phyloP scores from a whole-genome alignment of 1,140 invertebrate species.

The Cydia splendana region DNA sequence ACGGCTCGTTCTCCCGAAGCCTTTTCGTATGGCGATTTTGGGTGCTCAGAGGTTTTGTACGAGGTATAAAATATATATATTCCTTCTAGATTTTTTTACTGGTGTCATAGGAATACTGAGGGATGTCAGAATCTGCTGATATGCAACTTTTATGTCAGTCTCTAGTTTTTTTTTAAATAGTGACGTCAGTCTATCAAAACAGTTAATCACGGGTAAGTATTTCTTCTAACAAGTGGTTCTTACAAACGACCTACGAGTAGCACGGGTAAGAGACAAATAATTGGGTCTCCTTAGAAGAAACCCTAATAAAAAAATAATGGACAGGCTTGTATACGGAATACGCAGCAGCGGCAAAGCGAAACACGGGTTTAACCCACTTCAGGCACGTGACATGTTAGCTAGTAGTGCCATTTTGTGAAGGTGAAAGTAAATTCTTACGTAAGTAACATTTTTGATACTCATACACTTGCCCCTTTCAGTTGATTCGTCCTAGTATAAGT shows the following conservation, averaged over 20 bases:
- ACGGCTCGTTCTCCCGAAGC: no score
- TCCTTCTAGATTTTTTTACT: no score
- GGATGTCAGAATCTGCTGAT: no score
- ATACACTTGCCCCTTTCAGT: no score
- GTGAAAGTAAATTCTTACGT: background rate
- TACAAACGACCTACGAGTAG: constrained; percentile 6
- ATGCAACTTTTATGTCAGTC: no score
- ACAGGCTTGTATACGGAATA: background rate
- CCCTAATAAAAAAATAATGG: constrained; percentile 30
- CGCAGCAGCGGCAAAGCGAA: background rate
- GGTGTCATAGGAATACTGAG: no score
- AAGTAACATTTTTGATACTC: no score
- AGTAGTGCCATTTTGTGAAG: background rate
- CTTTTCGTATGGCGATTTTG: no score
- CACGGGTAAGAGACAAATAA: constrained; percentile 8
- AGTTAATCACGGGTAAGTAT: background rate
- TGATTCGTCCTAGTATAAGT: no score
- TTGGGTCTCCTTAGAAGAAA: background rate
- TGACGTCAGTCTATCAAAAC: background rate
- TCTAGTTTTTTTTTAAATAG: background rate
- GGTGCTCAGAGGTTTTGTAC: no score
- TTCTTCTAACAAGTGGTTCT: background rate
- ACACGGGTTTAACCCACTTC: constrained; percentile 6
- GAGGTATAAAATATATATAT: no score
- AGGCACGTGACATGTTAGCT: constrained; percentile 6